Conservation (phyloP, 1,140 invertebrate species). For the Hormaphis cornu region DNA sequence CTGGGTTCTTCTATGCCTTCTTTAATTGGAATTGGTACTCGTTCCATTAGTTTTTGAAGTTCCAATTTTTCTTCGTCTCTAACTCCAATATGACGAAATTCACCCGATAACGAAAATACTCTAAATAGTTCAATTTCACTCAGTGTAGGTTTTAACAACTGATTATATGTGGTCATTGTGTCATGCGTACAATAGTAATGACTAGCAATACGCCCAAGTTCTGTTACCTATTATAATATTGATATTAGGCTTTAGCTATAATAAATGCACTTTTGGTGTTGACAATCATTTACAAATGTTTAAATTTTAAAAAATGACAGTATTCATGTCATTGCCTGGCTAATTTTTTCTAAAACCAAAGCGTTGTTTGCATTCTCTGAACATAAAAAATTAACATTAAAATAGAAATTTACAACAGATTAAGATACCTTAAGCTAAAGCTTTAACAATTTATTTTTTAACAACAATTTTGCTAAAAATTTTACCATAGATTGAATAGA, state of each 20-base stretch:
- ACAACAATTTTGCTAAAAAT: too few relatives aligned
- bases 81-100: conserved; percentile 87
- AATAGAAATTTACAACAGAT: too few relatives aligned
- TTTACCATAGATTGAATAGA: too few relatives aligned
- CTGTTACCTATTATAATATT: conserved; percentile 73
- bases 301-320: too few relatives aligned
- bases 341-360: too few relatives aligned
- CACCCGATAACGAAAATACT: conserved; percentile 95
- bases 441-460: too few relatives aligned
- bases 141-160: conserved; percentile 89
- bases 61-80: conserved; percentile 98
- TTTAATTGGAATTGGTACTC: conserved; percentile 98
- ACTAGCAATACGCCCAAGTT: conserved; percentile 92
- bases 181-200: conserved; percentile 98
- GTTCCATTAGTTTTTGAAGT: conserved; percentile 91
- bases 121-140: conserved; percentile 97
- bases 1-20: conserved; percentile 97
- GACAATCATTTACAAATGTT: too few relatives aligned
- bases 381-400: too few relatives aligned
- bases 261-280: neutral
- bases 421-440: too few relatives aligned
- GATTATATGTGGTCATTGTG: conserved; percentile 94
- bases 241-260: neutral
- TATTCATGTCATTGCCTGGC: too few relatives aligned
- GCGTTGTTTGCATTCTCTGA: too few relatives aligned